Evolutionary conservation across 2,113 vertebrate species (phyloP).

Genomic region (Gallinago jamesoni): DNA sequence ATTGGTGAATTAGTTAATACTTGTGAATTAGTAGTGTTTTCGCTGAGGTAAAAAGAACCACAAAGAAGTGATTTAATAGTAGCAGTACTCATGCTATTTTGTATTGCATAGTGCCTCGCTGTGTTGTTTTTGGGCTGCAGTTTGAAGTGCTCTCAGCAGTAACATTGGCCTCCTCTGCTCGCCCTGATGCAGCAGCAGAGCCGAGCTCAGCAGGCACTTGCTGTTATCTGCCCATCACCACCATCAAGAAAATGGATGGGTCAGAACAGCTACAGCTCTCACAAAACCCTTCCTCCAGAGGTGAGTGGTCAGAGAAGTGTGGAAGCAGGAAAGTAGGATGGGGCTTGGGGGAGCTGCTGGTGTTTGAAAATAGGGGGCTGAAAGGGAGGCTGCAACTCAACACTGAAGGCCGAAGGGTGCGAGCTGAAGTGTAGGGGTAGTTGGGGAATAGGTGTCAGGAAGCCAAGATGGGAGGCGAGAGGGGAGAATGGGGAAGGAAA

Average conservation of each 20-base stretch:
- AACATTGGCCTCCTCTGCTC: not conserved
- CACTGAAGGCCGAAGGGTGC: not conserved
- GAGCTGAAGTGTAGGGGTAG: not conserved
- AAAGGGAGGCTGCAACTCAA: not conserved
- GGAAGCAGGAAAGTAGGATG: not conserved
- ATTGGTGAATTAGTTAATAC: not conserved
- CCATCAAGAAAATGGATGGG: not conserved
- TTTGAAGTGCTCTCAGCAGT: not conserved
- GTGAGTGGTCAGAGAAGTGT: not conserved
- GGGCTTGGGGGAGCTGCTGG: not conserved
- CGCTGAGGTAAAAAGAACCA: not conserved
- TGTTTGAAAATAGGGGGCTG: not conserved
- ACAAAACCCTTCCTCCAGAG: not conserved
- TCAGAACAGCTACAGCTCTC: not conserved
- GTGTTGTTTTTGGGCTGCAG: not conserved
- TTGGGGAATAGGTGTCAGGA: not conserved
- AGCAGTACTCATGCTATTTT: not conserved
- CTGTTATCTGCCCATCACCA: not conserved
- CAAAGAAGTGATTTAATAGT: not conserved
- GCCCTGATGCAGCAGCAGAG: not conserved
- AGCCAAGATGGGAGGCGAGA: not conserved
- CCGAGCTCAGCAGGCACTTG: not conserved
- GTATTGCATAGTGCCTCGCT: rapidly evolving
- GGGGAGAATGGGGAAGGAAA: not conserved
- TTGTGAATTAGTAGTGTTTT: not conserved